Base-by-base conservation (phyloP, 2,888 invertebrate genomes). In the Oxycera nigricornis region DNA sequence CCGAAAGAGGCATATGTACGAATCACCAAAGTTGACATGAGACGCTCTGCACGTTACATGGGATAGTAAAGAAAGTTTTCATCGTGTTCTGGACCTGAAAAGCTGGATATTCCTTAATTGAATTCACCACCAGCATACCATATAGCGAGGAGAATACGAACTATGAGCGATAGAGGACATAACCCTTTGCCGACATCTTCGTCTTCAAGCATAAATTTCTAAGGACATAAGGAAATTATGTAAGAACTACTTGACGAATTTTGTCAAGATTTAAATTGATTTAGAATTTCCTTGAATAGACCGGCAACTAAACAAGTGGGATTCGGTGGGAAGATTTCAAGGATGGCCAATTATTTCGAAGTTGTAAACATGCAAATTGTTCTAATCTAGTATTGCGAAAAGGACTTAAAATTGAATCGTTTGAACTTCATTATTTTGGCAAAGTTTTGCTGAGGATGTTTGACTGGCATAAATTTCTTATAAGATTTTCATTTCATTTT, bases 191-290 rank as follows among this genome's bases (percentile, higher is more conserved):
- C 52, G 46, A 41, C 41, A 30, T 35, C 70, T 52, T 28, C 22
- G 52, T 22, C 55, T 52, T 70, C 31, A 55, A 70, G 70, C 31
- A 70, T 70, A 55, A 70, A 70, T 70, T 70, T 52, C 70, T 55
- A 52, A 70, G 70, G 70, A 41, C 31, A 52, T 55, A 70, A 75
- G 61, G 76, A 77, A 79, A 79, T 78, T 78, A 78, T 79, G 77
- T 76, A 78, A 77, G 77, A 79, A 79, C 77, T 79, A 79, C 77
- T 79, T 79, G 78, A 78, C 78, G 77, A 79, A 78, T 78, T 78
- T 79, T 77, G 77, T 78, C 77, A 79, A 78, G 79, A 79, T 78
- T 79, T 79, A 79, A 78, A 77, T 78, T 79, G 78, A 79, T 79
- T 79, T 78, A 70, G 52, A 70, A 30, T 20, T 20, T 68, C 50